Evolutionary conservation across 2,113 vertebrate species (phyloP), one percentile per base, ranked within the genome.

Genomic region (Phoxinus phoxinus): DNA sequence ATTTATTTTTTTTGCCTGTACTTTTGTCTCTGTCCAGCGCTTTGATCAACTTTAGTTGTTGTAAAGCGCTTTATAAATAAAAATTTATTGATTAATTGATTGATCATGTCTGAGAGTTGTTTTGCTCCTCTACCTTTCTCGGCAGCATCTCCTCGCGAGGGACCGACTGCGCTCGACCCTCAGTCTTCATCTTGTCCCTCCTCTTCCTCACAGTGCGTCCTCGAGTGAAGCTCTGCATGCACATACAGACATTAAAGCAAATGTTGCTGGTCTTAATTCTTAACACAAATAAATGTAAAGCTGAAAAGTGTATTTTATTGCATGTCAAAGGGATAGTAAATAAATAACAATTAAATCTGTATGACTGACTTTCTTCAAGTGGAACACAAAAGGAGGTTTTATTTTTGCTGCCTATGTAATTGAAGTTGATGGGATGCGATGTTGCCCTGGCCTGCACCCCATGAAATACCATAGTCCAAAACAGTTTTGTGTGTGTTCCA

Each of bases 131-230:
- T 86, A 95, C 95, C 92, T 95, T 95, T 51, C 88, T 90, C 58
- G 81, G 96, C 23, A 97, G 94, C 93, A 97, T 92, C 84, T 97
- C 96, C 67, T 98, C 97, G 86, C 97, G 94, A 61, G 98, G 98
- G n/a, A 99, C 97, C 0, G 98, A 99, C 94, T 98, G 97, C 72
- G 98, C 96, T 87, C 98, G 91, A 77, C 97, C 95, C 86, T 99
- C 97, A 44, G 97, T 96, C 92, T 97, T 99, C 89, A 98, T 94
- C 86, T 92, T 97, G 84, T 99, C 98, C 83, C 97, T 96, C 90
- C 95, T 97, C 92, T 97, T 98, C 92, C 97, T 96, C 90, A 96
- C 95, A 90, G 95, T 98, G 92, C 97, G 94, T 84, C 98, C 97
- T 58, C 97, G 97, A 87, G 95, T 95, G 86, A 98, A 99, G 87